Evolutionary conservation across 2,888 invertebrate genomes (phyloP), one percentile per base, ranked within the genome.

Genomic region (Pristionchus arcanus): DNA sequence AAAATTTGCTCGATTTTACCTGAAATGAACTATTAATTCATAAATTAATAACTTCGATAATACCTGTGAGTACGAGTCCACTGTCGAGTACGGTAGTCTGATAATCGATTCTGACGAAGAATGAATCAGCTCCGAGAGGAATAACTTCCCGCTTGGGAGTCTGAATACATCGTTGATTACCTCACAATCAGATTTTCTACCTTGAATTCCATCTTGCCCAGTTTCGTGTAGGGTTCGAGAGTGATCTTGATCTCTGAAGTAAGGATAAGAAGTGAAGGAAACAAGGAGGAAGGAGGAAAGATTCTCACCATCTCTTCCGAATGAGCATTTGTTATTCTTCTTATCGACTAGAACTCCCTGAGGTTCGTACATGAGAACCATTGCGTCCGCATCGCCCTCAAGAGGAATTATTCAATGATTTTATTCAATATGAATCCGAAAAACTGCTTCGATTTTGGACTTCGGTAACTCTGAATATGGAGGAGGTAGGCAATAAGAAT

Each of bases 121-220:
- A 85, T 1, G 59, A 34, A 21, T 85, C 59, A 1, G 25, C 34
- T 34, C 84, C 59, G 16, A 85, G 84, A 31, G 84, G 59, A 37
- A 59, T 85, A 2, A 85, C 84, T 37, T 85, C 59, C 49, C 59
- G 4, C 13, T 59, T 85, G 21, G 59, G 59, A 25, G 84, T 55
- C 84, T 85, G 25, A 85, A 85, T 21, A 34, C 5, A 25, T 1
- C 28, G 7, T 34, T 21, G 19, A 15, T 9, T 63, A 3, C 25
- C 25, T 15, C 31, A 4, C 34, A 85, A 21, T 31, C 25, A 13
- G 21, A 59, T 34, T 42, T 5, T 0, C n/a, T 21, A 85, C 84
- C 84, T 85, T 55, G 84, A 85, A 85, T 1, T 85, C 84, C 84
- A 59, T 85, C 37, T 85, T 85, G 28, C 84, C 84, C 21, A 85